Base-by-base conservation (phyloP, 2,888 invertebrate genomes). In the Polymixis flavicincta region DNA sequence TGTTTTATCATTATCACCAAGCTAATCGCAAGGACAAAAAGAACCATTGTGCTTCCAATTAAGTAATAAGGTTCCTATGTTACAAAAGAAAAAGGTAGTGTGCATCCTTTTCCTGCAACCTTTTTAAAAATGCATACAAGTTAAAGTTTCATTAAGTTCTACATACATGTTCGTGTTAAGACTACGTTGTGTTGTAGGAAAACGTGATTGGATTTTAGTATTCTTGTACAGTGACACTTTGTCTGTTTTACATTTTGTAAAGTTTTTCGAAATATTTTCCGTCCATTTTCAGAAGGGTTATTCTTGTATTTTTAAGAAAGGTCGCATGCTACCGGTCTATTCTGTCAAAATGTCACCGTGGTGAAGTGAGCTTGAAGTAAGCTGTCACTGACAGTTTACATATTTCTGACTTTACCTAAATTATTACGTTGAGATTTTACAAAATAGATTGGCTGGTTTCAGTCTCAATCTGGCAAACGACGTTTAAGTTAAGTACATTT, bases 131-230 rank as follows among this genome's bases (percentile, higher is more conserved):
- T 80, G 22, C 55, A 52, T 57, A 9, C 32, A 52, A 57, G 66
- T 80, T 66, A 50, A 74, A 74, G 63, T 78, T 78, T 80, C 66
- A 78, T 78, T 80, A 80, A 63, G 57, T 74, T 63, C 14, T 63
- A 5, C 65, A 50, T 60, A 55, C 65, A 45, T 45, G 73, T 55
- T 79, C 60, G 22, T 63, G 61, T 78, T 32, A 48, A 80, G 45
- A 67, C 55, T 57, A 52, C 45, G 61, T 19, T 28, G 9, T 14
- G 74, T 57, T 57, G 42, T 9, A 17, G 19, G 42, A 0, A 52
- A 57, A 80, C 63, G 63, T 80, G 78, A 80, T 78, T 80, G 61
- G 80, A 74, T 80, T 78, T 66, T 28, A 63, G 61, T 74, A 80
- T 74, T 55, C 66, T 55, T 57, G 52, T 71, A 19, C 19, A 37